Base-by-base conservation (phyloP, 2,113 vertebrate species). In the Erythrocercus mccallii region DNA sequence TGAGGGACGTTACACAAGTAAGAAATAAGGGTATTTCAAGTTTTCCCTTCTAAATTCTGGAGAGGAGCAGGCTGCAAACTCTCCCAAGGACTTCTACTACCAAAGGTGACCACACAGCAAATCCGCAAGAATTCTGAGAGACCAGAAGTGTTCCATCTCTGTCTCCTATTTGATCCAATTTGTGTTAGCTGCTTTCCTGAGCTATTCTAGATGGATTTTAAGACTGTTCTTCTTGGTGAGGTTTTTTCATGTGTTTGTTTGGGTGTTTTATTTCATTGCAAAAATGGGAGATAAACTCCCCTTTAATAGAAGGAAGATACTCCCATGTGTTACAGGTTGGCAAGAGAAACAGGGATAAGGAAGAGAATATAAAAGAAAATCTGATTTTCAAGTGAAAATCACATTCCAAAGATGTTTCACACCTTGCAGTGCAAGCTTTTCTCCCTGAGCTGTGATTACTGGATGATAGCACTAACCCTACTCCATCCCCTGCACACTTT, bases 381-480 rank as follows among this genome's bases (percentile, higher is more conserved):
- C 47, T 83, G 77, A 35, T 91, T 96, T 89, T 93, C 38, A 31
- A 81, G 58, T 84, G 50, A 72, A 96, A 96, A 96, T 92, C 81
- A 64, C 45, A 90, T 92, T 95, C 61, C 54, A 86, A 47, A 85
- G 62, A 82, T 53, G 65, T 66, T 94, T 65, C 50, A 51, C 0
- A 0, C 66, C 70, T 94, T 53, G 47, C 85, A 84, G 57, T 71
- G 72, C 61, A 86, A 95, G 37, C 68, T 96, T 86, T 88, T 86
- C 68, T 97, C 64, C 61, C 88, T 80, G 60, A 94, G 65, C 76
- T 64, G 81, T 91, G 88, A 73, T 95, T 93, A 85, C 79, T 74
- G 65, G 90, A n/a, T 81, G 71, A 90, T 90, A 82, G 58, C 65
- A 73, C 61, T 35, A 77, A 47, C 37, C 61, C n/a, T 74, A 4